A percentile compares a stretch with the other conserved stretches of the same genome.
phyloP scores from a whole-genome alignment of 2,888 invertebrate genomes.

The Saturnia japonica region DNA sequence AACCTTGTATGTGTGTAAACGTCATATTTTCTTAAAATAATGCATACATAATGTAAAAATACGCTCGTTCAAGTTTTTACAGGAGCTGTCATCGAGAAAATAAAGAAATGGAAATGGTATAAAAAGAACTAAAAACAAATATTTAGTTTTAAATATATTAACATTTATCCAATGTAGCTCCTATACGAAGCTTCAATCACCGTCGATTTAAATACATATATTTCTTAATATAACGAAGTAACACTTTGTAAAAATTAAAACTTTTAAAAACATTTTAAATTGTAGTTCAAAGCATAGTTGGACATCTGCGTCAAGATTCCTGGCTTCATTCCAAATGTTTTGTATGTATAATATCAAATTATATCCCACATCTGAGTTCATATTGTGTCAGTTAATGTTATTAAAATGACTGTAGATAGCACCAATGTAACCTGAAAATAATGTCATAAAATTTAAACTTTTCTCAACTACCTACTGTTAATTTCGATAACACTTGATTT shows the following conservation, averaged over 20 bases:
- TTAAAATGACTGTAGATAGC: neutral
- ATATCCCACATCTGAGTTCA: neutral
- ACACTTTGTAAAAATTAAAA: neutral
- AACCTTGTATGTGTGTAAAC: too few relatives aligned
- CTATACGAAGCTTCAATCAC: neutral
- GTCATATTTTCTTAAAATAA: too few relatives aligned
- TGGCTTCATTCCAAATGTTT: conserved; percentile 8
- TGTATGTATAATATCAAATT: conserved; percentile 4
- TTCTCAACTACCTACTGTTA: too few relatives aligned
- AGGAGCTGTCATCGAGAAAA: too few relatives aligned
- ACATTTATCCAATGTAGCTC: too few relatives aligned
- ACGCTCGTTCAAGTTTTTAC: too few relatives aligned
- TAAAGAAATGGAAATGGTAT: too few relatives aligned
- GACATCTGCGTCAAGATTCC: neutral
- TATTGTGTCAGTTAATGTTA: neutral
- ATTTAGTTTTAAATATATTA: too few relatives aligned
- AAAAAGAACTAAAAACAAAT: too few relatives aligned
- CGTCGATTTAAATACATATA: neutral
- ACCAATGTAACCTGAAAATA: neutral
- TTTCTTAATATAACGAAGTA: neutral
- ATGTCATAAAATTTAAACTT: neutral
- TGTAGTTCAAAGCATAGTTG: neutral
- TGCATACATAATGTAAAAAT: too few relatives aligned
- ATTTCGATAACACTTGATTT: too few relatives aligned
- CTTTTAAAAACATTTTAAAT: neutral